These are phyloP conservation scores for Morus bassanus DNA, from an alignment of 2,797 vertebrate genomes.

Conservation along the genomic window DNA sequence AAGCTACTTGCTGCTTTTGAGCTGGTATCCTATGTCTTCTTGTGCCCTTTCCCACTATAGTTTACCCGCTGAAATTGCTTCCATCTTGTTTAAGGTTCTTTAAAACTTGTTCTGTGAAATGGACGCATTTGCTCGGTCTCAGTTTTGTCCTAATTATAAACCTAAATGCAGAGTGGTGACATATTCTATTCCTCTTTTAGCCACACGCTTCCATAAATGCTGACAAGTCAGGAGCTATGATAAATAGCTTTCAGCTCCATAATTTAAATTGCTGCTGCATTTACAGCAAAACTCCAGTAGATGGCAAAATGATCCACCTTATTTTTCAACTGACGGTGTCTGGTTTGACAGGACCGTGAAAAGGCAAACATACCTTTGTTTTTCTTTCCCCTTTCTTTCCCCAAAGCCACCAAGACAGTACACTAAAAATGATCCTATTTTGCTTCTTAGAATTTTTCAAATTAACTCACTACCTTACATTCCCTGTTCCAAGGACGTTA, in stretches of 20 bases:
- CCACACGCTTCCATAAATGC: slow-evolving; percentile 46
- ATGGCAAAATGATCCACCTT: slow-evolving; percentile 15
- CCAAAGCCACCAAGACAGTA: accelerated
- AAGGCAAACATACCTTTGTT: accelerated
- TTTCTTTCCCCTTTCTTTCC: too few species aligned
- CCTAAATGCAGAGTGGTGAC: slow-evolving; percentile 57
- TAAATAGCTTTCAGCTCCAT: neutral
- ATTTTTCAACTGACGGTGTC: neutral
- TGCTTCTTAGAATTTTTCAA: neutral
- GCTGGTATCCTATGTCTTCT: neutral
- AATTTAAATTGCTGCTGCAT: neutral
- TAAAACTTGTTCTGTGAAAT: slow-evolving; percentile 25
- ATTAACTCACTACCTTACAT: accelerated
- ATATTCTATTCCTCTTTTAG: slow-evolving; percentile 64
- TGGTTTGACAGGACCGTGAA: neutral
- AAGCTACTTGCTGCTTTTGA: slow-evolving; percentile 7
- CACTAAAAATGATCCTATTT: neutral
- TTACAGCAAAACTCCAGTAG: slow-evolving; percentile 2
- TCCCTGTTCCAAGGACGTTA: neutral
- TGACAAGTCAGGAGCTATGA: slow-evolving; percentile 42
- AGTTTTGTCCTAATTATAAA: slow-evolving; percentile 75
- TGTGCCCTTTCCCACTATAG: slow-evolving; percentile 13
- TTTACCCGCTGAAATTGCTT: slow-evolving; percentile 27
- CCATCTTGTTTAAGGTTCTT: slow-evolving; percentile 43
- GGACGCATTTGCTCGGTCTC: slow-evolving; percentile 31